Evolutionary conservation across 2,888 invertebrate genomes (phyloP), one percentile per base, ranked within the genome.

Genomic region (Nycteola revayana): DNA sequence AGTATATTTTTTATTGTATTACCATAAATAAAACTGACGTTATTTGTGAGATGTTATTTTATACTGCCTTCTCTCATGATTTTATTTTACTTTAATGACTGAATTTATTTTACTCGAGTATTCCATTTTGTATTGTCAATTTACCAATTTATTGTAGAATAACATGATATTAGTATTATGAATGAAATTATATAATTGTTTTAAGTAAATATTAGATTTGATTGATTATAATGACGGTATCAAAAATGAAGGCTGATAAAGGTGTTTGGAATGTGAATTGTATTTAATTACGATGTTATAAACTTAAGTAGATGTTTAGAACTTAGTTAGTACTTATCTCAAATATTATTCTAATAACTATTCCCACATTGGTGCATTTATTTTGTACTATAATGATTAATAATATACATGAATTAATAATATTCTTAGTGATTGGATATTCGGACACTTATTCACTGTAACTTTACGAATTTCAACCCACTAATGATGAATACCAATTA

Each of bases 331-430:
- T 71, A 70, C 66, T 68, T 65, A 14, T 14, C 14, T 14, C 14
- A 14, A 14, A 14, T 14, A 5, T 14, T 2, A 14, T 3, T 14
- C 14, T 14, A 14, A 14, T 14, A 14, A 14, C 5, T 14, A 14
- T 64, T 63, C 55, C 64, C 58, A 54, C 18, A 55, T 67, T 65
- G 73, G 75, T 75, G 75, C 75, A 75, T 75, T 75, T 76, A 70
- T 60, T 67, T 66, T 67, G 55, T 52, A 57, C 36, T 45, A 17
- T 42, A 39, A 32, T 34, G 9, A 38, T 43, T 40, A 42, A 21
- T 28, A 9, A 28, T 43, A 40, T 28, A n/a, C n/a, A n/a, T n/a
- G n/a, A n/a, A n/a, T n/a, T n/a, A n/a, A n/a, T n/a, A n/a, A n/a
- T 36, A 37, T 20, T 44, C 26, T 43, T 42, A 49, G 48, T 28